Evolutionary conservation across 2,113 vertebrate species (phyloP), one percentile per base, ranked within the genome.

Genomic region (Furnarius figulus): DNA sequence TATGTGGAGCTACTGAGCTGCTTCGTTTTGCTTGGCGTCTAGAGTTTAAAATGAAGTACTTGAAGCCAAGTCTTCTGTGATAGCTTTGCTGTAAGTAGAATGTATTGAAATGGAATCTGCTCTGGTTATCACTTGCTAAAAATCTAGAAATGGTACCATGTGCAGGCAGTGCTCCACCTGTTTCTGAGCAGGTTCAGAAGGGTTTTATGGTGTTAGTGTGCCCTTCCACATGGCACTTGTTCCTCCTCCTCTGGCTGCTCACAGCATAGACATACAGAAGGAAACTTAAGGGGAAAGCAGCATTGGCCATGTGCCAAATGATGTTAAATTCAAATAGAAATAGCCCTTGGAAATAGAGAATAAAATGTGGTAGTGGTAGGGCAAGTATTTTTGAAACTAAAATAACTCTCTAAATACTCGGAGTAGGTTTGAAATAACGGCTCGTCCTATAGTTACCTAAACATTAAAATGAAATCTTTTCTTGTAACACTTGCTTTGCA

Each of bases 391-490:
- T 77, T 84, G 68, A 63, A 88, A 68, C 75, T 58, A 42, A 93
- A 93, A 80, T 77, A 80, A 47, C 76, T 89, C 72, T 74, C 58
- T 56, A 31, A 90, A 81, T 96, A 67, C 70, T 42, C 30, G 56
- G n/a, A 12, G 25, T 95, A 81, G 55, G 24, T 80, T 95, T 94
- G 53, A 81, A 90, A 80, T 90, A 93, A 40, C 37, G 56, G 44
- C 81, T 91, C 46, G 31, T 74, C 27, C 44, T 78, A 3, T n/a
- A 85, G 80, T 74, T 95, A 84, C 84, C 42, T 77, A 40, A 80
- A 75, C 76, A 35, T 74, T 72, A 23, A 89, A 78, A 77, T 87
- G 9, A 72, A 92, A 33, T 65, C 21, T 73, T 92, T 74, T 81
- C 70, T 74, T 93, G 30, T 77, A 87, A 47, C 87, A 44, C 59